These are phyloP conservation scores for Lepas anatifera DNA, from an alignment of 2,888 invertebrate genomes.

Conservation along the genomic window DNA sequence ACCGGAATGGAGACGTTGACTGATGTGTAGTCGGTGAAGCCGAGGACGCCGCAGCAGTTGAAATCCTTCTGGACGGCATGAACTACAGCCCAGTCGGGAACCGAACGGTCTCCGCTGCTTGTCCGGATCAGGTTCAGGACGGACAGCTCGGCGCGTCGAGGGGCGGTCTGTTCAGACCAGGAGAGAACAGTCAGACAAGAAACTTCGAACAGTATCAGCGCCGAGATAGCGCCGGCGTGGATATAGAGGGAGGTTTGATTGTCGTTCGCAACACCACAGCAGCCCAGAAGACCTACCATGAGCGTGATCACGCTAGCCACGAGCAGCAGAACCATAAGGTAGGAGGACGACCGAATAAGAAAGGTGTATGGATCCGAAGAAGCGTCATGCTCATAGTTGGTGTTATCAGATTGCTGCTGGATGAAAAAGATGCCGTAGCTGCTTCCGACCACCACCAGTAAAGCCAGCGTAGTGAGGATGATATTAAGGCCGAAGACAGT, in stretches of 20 bases:
- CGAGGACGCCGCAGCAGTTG: slow-evolving; percentile 5
- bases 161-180: neutral
- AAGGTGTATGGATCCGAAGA: too few relatives aligned
- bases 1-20: neutral
- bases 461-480: neutral
- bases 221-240: neutral
- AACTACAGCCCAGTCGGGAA: neutral
- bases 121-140: neutral
- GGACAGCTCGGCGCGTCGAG: neutral
- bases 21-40: neutral
- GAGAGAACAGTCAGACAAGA: neutral
- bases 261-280: neutral
- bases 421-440: neutral
- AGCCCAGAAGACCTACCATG: neutral
- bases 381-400: too few relatives aligned
- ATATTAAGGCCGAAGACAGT: neutral
- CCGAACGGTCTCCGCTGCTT: neutral
- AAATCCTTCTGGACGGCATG: neutral
- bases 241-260: neutral
- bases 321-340: neutral
- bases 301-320: neutral
- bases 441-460: neutral
- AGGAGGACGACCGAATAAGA: too few relatives aligned
- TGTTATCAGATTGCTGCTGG: neutral
- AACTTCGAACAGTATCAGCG: neutral